These are phyloP conservation scores for Melinaea marsaeus DNA, from an alignment of 2,888 invertebrate genomes.

Conservation along the genomic window DNA sequence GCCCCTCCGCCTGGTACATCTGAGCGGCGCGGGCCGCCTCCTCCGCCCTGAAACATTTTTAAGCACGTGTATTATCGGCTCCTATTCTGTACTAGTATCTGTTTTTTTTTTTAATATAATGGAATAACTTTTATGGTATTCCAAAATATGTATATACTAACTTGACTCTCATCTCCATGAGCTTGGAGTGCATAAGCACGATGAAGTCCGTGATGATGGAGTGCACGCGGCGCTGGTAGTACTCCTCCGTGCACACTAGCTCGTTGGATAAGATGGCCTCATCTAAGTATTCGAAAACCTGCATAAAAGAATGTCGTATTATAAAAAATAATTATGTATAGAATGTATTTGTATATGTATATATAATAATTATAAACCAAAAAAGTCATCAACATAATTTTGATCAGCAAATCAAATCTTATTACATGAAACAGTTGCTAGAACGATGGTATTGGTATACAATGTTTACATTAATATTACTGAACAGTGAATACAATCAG, in stretches of 20 bases:
- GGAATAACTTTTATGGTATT: too few relatives aligned
- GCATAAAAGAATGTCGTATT: slow-evolving; percentile 29
- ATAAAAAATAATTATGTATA: not conserved
- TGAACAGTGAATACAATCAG: not conserved
- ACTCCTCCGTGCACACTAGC: slow-evolving; percentile 84
- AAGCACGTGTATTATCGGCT: too few relatives aligned
- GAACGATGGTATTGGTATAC: too few relatives aligned
- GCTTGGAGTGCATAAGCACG: slow-evolving; percentile 92
- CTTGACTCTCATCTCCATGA: slow-evolving; percentile 77
- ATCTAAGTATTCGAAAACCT: slow-evolving; percentile 88
- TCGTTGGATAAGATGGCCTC: slow-evolving; percentile 84
- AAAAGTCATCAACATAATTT: too few relatives aligned
- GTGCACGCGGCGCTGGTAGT: slow-evolving; percentile 90
- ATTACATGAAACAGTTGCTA: too few relatives aligned
- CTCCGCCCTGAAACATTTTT: slow-evolving; percentile 80
- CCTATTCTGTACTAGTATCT: too few relatives aligned
- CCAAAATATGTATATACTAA: slow-evolving; percentile 40
- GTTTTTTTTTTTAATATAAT: too few relatives aligned
- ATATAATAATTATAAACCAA: too few relatives aligned
- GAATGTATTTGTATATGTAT: not conserved
- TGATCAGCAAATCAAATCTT: too few relatives aligned
- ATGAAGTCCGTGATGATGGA: slow-evolving; percentile 94
- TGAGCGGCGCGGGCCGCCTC: slow-evolving; percentile 90
- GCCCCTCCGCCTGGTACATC: slow-evolving; percentile 85
- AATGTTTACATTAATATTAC: too few relatives aligned